phyloP scores from a whole-genome alignment of 53 echinoderm and acorn worm genomes.

The Crossaster papposus region DNA sequence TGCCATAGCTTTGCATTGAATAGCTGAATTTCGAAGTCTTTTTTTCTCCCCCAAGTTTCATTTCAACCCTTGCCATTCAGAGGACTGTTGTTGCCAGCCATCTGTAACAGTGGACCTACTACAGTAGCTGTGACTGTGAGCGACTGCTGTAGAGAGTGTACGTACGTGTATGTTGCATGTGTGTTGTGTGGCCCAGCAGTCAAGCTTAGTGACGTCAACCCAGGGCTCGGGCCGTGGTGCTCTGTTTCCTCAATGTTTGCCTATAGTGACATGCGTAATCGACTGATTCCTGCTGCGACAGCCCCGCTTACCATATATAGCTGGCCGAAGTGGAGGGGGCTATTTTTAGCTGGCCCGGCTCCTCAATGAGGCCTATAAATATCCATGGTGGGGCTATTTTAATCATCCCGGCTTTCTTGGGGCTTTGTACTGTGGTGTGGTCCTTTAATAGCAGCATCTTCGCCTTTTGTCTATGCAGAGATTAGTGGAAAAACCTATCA shows the following conservation, averaged over 20 bases:
- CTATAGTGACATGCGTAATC: conserved; percentile 65
- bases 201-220: conserved; percentile 42
- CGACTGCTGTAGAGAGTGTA: background rate
- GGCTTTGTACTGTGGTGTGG: conserved; percentile 59
- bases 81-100: conserved; percentile 11
- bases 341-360: conserved; percentile 39
- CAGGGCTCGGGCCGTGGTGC: conserved; percentile 9
- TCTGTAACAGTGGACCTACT: conserved; percentile 11
- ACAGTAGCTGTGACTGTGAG: background rate
- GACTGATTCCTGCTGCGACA: conserved; percentile 61
- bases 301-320: conserved; percentile 63
- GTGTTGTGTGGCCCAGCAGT: conserved; percentile 14
- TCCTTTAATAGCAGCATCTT: conserved; percentile 26
- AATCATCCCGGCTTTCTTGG: conserved; percentile 32
- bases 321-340: conserved; percentile 43
- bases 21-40: conserved; percentile 8
- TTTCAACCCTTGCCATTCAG: conserved; percentile 21
- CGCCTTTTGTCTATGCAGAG: conserved; percentile 38
- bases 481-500: conserved; percentile 10
- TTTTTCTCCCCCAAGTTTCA: conserved; percentile 16
- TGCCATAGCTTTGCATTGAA: conserved; percentile 36
- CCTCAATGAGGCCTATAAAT: conserved; percentile 55
- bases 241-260: conserved; percentile 62
- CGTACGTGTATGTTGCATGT: background rate
- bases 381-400: conserved; percentile 50